Evolutionary conservation across 2,797 vertebrate species (phyloP).

Genomic region (Parotocinclus haroldoi): DNA sequence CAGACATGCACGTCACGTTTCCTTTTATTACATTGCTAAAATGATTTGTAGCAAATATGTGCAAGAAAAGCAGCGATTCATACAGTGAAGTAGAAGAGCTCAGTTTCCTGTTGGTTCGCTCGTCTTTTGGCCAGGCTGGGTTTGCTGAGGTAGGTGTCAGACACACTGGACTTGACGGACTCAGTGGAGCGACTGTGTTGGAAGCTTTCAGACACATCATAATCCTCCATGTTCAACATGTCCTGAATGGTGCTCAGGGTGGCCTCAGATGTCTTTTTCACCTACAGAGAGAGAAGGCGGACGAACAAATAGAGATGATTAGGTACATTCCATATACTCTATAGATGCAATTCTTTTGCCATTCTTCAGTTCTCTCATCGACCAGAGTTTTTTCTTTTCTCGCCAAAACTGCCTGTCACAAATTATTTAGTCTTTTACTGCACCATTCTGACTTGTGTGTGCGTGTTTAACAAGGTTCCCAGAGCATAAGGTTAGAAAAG

Average conservation of each 20-base stretch:
- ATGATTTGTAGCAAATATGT: too few species aligned
- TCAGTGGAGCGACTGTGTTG: constrained; percentile 97
- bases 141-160: constrained; percentile 96
- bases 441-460: too few species aligned
- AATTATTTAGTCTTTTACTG: too few species aligned
- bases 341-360: too few species aligned
- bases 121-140: constrained; percentile 93
- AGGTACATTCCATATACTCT: too few species aligned
- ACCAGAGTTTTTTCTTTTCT: too few species aligned
- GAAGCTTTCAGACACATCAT: constrained; percentile 94
- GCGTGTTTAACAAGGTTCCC: too few species aligned
- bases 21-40: not conserved
- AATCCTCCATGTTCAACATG: constrained; percentile 94
- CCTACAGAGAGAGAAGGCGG: constrained; percentile 62
- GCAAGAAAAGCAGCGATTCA: constrained; percentile 41
- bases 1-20: constrained; percentile 1
- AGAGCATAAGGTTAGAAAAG: too few species aligned
- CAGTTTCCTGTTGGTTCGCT: constrained; percentile 96
- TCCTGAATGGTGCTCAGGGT: constrained; percentile 95
- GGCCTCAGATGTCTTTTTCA: constrained; percentile 97
- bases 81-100: constrained; percentile 98
- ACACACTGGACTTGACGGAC: constrained; percentile 95
- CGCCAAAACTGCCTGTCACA: too few species aligned
- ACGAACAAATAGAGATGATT: not conserved
- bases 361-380: too few species aligned